Evolutionary conservation across 2,888 invertebrate genomes (phyloP), one percentile per base, ranked within the genome.

Genomic region (Mechanitis messenoides): DNA sequence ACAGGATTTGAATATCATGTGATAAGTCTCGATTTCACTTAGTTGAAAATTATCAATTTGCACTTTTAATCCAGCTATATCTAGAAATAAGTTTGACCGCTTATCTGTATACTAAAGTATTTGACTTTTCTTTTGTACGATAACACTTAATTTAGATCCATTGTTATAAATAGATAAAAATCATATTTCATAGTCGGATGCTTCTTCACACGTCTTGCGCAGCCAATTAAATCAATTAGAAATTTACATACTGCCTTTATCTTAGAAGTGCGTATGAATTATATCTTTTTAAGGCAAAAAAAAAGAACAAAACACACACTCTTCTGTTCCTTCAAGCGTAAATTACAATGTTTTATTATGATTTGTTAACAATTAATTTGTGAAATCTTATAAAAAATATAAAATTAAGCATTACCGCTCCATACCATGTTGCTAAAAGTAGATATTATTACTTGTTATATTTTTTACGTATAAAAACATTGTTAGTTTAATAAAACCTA

Each of bases 101-200:
- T 31, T 50, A 50, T 50, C 31, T 50, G 7, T 6, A 47, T 12
- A 9, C 28, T 9, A 3, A 31, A 50, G 50, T 31, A 50, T 31
- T 50, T 50, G 50, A 9, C 42, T 42, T 42, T 28, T 28, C 31
- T 50, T 50, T 50, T 50, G 50, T 31, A 50, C 50, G 50, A 50
- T 50, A 50, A 50, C 9, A 31, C 31, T 31, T 31, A 7, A 31
- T 50, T 31, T 50, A 50, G 3, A 11, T 50, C 9, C 9, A 50
- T 50, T 28, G 31, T 58, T 45, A 54, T 35, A 58, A 57, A 63
- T 58, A 56, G 61, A 64, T 64, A 61, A 61, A 61, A 58, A 64
- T 63, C 54, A 60, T 45, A 47, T 59, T 63, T 59, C 53, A 60
- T 59, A 63, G 62, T 59, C 59, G 46, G 62, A 56, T 60, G 59